Conservation (phyloP, 2,888 invertebrate species). For the Nomada fabriciana region DNA sequence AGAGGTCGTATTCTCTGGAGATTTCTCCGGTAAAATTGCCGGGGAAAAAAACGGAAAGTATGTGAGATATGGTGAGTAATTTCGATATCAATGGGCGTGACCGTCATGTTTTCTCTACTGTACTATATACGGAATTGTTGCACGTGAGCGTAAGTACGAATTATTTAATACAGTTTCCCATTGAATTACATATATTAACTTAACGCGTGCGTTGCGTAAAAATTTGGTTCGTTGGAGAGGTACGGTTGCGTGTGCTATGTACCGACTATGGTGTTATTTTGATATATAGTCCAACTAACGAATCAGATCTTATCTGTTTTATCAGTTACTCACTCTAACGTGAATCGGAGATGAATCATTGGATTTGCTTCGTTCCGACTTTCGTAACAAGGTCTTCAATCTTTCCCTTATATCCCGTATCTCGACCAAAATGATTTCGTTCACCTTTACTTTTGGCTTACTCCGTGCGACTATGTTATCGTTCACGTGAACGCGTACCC, state of each 20-base stretch:
- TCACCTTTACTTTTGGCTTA: neutral
- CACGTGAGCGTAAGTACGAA: neutral
- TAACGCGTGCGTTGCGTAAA: neutral
- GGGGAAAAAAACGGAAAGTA: conserved; percentile 75
- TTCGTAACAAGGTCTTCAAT: conserved; percentile 46
- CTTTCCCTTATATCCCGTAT: conserved; percentile 12
- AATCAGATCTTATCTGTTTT: conserved; percentile 77
- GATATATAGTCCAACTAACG: conserved; percentile 22
- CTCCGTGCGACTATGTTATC: neutral
- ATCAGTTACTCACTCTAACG: conserved; percentile 77
- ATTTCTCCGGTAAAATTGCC: conserved; percentile 55
- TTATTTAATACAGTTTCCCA: neutral
- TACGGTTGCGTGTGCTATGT: neutral
- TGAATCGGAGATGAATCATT: conserved; percentile 71
- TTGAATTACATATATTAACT: neutral
- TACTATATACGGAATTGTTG: neutral
- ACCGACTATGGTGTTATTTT: conserved; percentile 11
- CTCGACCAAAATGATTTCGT: conserved; percentile 13
- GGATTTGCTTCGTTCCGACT: conserved; percentile 29
- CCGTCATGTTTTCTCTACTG: conserved; percentile 54
- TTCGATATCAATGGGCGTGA: conserved; percentile 80
- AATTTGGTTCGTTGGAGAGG: neutral
- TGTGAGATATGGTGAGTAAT: conserved; percentile 81
- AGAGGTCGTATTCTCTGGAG: conserved; percentile 7
- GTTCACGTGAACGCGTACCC: neutral